These are phyloP conservation scores for Hiodon tergisus DNA, from an alignment of 2,113 vertebrate genomes.

Conservation along the genomic window DNA sequence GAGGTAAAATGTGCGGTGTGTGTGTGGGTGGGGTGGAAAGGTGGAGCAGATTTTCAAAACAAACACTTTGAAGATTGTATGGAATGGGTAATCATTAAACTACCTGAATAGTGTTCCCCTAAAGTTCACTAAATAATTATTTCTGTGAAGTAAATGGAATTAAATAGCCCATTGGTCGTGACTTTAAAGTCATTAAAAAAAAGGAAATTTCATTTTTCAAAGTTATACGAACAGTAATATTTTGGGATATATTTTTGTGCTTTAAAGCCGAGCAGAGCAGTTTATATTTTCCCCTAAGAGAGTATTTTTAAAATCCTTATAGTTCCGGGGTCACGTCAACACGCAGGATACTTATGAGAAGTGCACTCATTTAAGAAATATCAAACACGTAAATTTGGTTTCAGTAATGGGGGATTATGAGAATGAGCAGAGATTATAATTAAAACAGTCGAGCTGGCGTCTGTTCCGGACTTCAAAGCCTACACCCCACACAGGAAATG, in stretches of 20 bases:
- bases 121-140: conserved; percentile 40
- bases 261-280: conserved; percentile 17
- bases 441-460: background rate
- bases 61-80: conserved; percentile 48
- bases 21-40: conserved; percentile 1
- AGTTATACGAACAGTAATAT: conserved; percentile 49
- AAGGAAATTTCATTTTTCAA: conserved; percentile 37
- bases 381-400: conserved; percentile 48
- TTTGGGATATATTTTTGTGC: conserved; percentile 23
- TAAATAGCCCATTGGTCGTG: conserved; percentile 47
- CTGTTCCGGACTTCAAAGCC: conserved; percentile 13
- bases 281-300: conserved; percentile 23
- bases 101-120: conserved; percentile 58
- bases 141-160: conserved; percentile 62
- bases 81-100: conserved; percentile 56
- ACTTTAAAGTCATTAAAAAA: conserved; percentile 40
- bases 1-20: too few relatives aligned
- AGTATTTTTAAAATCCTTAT: conserved; percentile 30
- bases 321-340: conserved; percentile 37
- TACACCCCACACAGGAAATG: background rate
- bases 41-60: conserved; percentile 38
- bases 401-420: conserved; percentile 21
- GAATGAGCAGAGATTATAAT: conserved; percentile 7
- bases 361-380: conserved; percentile 43
- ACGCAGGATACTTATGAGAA: conserved; percentile 48